Percentiles rank a stretch among this genome's conserved stretches.
Conservation (phyloP, 2,888 invertebrate species). For the Sinotaia quadrata region DNA sequence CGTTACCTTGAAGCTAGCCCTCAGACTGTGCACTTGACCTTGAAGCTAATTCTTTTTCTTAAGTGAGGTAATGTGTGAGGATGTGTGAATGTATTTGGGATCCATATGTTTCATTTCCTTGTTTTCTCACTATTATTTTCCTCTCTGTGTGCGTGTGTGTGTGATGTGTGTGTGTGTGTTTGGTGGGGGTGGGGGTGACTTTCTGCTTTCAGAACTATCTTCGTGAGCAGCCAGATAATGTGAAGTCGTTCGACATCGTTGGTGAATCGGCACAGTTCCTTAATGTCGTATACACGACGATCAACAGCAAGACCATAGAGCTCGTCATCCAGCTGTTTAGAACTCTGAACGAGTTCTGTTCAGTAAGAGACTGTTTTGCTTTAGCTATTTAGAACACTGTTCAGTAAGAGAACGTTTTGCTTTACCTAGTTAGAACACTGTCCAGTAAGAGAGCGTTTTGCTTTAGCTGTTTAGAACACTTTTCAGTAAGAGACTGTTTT, state of each 20-base stretch:
- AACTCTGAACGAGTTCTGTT: constrained; percentile 71
- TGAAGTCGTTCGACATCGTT: constrained; percentile 72
- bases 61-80: too few relatives aligned
- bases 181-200: not conserved
- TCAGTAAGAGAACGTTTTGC: too few relatives aligned
- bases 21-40: too few relatives aligned
- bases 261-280: constrained; percentile 71
- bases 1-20: too few relatives aligned
- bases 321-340: constrained; percentile 70
- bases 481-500: constrained; percentile 62
- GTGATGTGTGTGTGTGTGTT: not conserved
- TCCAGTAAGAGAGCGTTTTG: too few relatives aligned
- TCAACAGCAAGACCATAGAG: constrained; percentile 68
- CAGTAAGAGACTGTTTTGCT: constrained; percentile 60
- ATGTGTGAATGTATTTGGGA: too few relatives aligned
- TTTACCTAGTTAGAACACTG: too few relatives aligned
- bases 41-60: too few relatives aligned
- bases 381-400: too few relatives aligned
- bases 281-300: constrained; percentile 70
- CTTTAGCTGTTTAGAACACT: constrained; percentile 70
- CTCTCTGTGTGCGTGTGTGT: too few relatives aligned
- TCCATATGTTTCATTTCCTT: too few relatives aligned
- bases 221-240: constrained; percentile 72
- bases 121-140: too few relatives aligned
- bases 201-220: constrained; percentile 67